Conservation (phyloP, 2,888 invertebrate species). For the Rhabditophanes sp. region DNA sequence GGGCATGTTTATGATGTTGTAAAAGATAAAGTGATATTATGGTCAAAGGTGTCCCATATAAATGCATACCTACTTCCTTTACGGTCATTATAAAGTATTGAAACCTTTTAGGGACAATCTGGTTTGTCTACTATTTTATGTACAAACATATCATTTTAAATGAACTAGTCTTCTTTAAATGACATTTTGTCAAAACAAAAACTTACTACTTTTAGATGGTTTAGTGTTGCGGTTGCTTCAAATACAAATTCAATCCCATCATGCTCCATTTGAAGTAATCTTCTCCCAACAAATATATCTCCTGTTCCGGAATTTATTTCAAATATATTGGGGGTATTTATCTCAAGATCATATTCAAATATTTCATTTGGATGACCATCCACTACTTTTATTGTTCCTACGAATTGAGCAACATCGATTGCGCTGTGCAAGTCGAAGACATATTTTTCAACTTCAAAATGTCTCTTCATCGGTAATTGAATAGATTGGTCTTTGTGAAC, state of each 20-base stretch:
- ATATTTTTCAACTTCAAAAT: conserved; percentile 13
- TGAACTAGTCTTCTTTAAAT: too few relatives aligned
- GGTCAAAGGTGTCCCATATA: too few relatives aligned
- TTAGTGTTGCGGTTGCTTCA: conserved; percentile 12
- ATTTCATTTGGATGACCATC: conserved; percentile 3
- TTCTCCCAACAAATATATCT: conserved; percentile 14
- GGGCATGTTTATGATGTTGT: too few relatives aligned
- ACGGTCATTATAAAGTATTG: too few relatives aligned
- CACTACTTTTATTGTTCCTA: conserved; percentile 11
- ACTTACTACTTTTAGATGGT: conserved; percentile 16
- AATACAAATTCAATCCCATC: conserved; percentile 20
- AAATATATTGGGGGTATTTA: conserved; percentile 21
- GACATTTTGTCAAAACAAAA: too few relatives aligned
- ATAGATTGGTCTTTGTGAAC: too few relatives aligned
- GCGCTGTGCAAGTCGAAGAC: conserved; percentile 15
- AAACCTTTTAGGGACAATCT: too few relatives aligned
- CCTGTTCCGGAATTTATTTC: conserved; percentile 9
- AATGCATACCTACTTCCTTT: too few relatives aligned
- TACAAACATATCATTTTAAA: too few relatives aligned
- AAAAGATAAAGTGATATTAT: too few relatives aligned
- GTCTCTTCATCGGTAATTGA: too few relatives aligned
- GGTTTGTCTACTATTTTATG: too few relatives aligned
- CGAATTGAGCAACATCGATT: conserved; percentile 16
- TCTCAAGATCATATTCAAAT: conserved; percentile 19
- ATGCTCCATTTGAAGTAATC: conserved; percentile 16